Evolutionary conservation across 2,888 invertebrate species (phyloP).

Genomic region (Eilema griseolum): DNA sequence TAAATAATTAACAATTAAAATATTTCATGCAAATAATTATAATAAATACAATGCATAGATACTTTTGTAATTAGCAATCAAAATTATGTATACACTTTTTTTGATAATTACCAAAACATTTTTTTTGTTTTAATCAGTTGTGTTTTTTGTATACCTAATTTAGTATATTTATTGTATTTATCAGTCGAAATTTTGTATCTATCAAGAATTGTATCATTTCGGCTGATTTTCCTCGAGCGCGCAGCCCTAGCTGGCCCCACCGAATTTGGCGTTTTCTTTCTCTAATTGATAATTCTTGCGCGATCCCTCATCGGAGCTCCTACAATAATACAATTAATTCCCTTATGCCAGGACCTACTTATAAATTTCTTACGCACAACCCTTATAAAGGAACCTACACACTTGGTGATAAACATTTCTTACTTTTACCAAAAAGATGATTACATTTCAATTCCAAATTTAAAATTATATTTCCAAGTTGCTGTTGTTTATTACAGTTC

Average conservation of each 20-base stretch:
- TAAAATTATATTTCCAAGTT: background rate
- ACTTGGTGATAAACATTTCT: constrained; percentile 27
- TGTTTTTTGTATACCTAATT: too few species aligned
- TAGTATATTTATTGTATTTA: too few species aligned
- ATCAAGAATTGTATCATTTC: background rate
- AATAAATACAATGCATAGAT: background rate
- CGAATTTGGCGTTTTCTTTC: constrained; percentile 71
- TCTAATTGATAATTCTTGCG: constrained; percentile 86
- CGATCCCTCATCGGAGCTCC: constrained; percentile 78
- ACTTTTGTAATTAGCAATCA: background rate
- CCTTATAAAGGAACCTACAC: constrained; percentile 64
- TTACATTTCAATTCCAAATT: background rate
- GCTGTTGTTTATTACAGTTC: too few species aligned
- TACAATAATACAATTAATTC: constrained; percentile 87
- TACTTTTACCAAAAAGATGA: too few species aligned
- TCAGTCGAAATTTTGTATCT: background rate
- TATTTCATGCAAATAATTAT: background rate
- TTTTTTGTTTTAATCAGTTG: background rate
- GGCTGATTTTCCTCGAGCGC: background rate
- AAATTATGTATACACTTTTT: background rate
- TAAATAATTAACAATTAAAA: background rate
- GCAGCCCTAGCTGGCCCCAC: constrained; percentile 49
- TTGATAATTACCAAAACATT: background rate
- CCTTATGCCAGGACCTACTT: constrained; percentile 78
- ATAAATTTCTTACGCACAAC: constrained; percentile 74